Evolutionary conservation across 2,797 vertebrate species (phyloP), one percentile per base, ranked within the genome.

Genomic region (Leptatherina wallacei): DNA sequence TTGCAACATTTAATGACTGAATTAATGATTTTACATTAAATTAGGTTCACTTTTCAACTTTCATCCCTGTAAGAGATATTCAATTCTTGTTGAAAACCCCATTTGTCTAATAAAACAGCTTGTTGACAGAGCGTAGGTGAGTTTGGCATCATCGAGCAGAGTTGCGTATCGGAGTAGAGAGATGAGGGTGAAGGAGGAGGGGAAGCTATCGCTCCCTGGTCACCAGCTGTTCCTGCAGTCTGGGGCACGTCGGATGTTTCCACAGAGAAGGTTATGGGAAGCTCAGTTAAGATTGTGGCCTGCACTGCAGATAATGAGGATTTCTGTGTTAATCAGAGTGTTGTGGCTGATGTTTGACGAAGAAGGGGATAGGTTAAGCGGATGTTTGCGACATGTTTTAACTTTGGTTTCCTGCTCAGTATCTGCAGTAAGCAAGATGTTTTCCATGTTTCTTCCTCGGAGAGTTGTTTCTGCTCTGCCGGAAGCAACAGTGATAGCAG

Each of bases 191-290:
- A 52, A 71, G 65, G 71, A 75, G 81, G 75, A 78, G 71, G 68
- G 61, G 73, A 44, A 55, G 64, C 65, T 87, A 88, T 92, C 81
- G 27, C 87, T 86, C 76, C 88, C 85, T 86, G 84, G 87, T 92
- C 88, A 90, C 91, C 91, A 87, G 89, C 88, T 94, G 93, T 87
- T 93, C 92, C 86, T 84, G 75, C 80, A 78, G 88, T 90, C 88
- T 90, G 77, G 82, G 84, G 83, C 84, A 89, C 4, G 33, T 73
- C 56, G 82, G 90, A 92, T 94, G 94, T 94, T 94, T 92, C 83
- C 92, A 82, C 82, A 80, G 66, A 89, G 91, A 94, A 93, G 89
- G 93, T 93, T 94, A 91, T 93, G 90, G 93, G 93, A 94, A 94
- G 87, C 88, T 83, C 57, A 12, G 86, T 73, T 65, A 65, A 76